Evolutionary conservation across 2,888 invertebrate species (phyloP).

Genomic region (Trichopria drosophilae): DNA sequence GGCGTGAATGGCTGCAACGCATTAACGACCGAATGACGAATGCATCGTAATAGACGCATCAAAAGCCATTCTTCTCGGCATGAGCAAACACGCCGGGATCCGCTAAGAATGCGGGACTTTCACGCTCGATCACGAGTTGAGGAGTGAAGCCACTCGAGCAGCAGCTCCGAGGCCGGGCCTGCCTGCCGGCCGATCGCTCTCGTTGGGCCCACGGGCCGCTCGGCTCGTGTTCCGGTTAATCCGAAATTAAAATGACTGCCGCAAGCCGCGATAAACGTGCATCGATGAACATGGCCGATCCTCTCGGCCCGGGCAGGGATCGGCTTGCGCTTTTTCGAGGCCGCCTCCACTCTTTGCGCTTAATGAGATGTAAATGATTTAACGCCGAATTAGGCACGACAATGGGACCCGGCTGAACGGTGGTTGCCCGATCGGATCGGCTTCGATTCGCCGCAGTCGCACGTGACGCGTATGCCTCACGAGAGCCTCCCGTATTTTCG

Average conservation of each 20-base stretch:
- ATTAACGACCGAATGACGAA: too few relatives aligned
- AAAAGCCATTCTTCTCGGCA: too few relatives aligned
- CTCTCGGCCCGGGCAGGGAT: slow-evolving; percentile 42
- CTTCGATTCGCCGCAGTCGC: background rate
- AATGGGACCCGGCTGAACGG: slow-evolving; percentile 44
- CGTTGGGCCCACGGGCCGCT: background rate
- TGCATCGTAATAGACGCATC: too few relatives aligned
- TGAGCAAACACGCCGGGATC: too few relatives aligned
- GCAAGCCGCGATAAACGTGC: slow-evolving; percentile 50
- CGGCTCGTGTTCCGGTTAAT: slow-evolving; percentile 32
- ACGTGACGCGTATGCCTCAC: too few relatives aligned
- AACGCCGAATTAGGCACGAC: slow-evolving; percentile 58
- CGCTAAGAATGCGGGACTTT: too few relatives aligned
- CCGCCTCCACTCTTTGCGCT: slow-evolving; percentile 41
- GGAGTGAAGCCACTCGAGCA: too few relatives aligned
- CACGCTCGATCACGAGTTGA: too few relatives aligned
- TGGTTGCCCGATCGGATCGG: slow-evolving; percentile 18
- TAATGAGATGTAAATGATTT: slow-evolving; percentile 59
- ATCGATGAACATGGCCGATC: slow-evolving; percentile 51
- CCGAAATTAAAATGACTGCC: slow-evolving; percentile 51
- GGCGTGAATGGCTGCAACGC: too few relatives aligned
- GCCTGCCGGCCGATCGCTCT: slow-evolving; percentile 2
- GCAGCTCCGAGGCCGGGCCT: background rate
- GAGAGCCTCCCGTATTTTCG: too few relatives aligned
- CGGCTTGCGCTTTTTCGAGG: slow-evolving; percentile 19